Evolutionary conservation across 2,113 vertebrate genomes (phyloP).

Genomic region (Lanius collurio): DNA sequence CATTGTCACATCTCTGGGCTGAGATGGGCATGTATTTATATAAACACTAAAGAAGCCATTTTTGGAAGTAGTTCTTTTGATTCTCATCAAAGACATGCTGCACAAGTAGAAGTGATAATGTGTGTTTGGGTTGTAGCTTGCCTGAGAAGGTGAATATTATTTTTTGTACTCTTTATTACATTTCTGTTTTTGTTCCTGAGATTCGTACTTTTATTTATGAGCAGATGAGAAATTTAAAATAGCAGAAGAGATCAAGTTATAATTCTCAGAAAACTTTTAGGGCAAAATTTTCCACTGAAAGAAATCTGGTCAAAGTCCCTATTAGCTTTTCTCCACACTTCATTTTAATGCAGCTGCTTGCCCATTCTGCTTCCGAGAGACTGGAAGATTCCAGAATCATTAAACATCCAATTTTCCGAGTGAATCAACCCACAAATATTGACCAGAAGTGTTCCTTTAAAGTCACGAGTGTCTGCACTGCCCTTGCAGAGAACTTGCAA

Average conservation of each 20-base stretch:
- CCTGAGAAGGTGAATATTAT: background rate
- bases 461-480: background rate
- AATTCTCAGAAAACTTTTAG: background rate
- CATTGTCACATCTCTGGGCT: background rate
- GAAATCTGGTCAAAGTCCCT: background rate
- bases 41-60: background rate
- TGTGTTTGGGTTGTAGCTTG: background rate
- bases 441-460: background rate
- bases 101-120: background rate
- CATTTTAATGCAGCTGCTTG: background rate
- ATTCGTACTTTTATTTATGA: background rate
- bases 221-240: background rate
- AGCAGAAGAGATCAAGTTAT: background rate
- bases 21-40: background rate
- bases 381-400: background rate
- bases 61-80: background rate
- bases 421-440: background rate
- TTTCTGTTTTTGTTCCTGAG: background rate
- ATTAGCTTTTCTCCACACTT: background rate
- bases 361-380: background rate
- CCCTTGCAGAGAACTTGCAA: background rate
- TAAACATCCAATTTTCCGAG: background rate
- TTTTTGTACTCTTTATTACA: background rate
- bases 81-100: background rate
- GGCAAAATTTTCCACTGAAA: background rate